Evolutionary conservation across 2,797 vertebrate genomes (phyloP).

Genomic region (Notoglanidium macrostoma): DNA sequence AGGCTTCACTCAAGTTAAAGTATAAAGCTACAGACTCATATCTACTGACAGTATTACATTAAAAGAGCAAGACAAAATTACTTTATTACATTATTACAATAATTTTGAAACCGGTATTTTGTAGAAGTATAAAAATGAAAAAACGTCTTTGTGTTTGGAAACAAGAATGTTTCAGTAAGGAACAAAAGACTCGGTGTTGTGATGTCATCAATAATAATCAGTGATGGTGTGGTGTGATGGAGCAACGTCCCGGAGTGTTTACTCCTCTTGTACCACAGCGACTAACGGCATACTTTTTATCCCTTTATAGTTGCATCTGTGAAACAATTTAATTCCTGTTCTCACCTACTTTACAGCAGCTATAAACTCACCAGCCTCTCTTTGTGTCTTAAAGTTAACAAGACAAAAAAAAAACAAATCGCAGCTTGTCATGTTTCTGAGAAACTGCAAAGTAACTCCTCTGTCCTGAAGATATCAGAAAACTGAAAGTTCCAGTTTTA

Average conservation of each 20-base stretch:
- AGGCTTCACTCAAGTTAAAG: background rate
- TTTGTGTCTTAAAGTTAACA: background rate
- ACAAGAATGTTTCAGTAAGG: background rate
- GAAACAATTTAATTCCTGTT: background rate
- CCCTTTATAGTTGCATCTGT: background rate
- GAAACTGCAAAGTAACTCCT: background rate
- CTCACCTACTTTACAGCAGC: background rate
- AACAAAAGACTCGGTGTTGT: background rate
- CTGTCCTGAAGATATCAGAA: too few relatives aligned
- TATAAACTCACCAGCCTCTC: background rate
- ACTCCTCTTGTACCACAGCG: background rate
- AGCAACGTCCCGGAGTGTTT: background rate
- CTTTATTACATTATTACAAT: background rate
- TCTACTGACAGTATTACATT: background rate
- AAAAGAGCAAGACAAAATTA: background rate
- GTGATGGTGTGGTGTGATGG: background rate
- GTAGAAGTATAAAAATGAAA: background rate
- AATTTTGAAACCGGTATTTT: slow-evolving; percentile 2
- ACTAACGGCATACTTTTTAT: background rate
- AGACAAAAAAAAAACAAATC: too few relatives aligned
- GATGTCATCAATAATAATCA: background rate
- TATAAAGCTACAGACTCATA: background rate
- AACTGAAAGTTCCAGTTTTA: background rate
- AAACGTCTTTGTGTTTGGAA: background rate
- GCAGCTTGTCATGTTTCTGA: background rate